phyloP scores from a whole-genome alignment of 2,888 invertebrate genomes.

The Hymenopus coronatus region DNA sequence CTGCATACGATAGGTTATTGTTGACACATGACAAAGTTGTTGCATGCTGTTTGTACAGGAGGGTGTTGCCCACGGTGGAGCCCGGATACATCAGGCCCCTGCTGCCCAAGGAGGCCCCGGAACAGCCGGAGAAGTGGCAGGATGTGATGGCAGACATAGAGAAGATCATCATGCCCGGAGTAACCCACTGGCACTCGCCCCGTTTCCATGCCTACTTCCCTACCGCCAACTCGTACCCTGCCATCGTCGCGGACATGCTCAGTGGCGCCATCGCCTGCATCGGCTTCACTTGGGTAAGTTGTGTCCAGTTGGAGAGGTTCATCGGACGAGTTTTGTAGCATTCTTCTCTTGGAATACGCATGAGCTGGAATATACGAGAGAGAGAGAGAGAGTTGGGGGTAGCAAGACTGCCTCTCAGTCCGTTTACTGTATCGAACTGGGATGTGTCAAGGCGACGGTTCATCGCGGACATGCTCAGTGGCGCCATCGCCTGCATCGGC shows the following conservation, averaged over 20 bases:
- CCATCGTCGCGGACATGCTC: conserved; percentile 92
- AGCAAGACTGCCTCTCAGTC: too few species aligned
- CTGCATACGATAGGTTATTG: too few species aligned
- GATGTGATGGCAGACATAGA: conserved; percentile 59
- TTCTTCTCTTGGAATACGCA: too few species aligned
- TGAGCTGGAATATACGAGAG: too few species aligned
- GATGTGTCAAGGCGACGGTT: too few species aligned
- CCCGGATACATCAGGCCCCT: conserved; percentile 59
- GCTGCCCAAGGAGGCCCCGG: conserved; percentile 56
- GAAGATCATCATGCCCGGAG: conserved; percentile 62
- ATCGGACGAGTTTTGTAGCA: too few species aligned
- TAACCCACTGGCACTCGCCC: conserved; percentile 96
- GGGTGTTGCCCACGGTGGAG: conserved; percentile 57
- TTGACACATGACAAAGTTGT: too few species aligned
- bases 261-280: conserved; percentile 94
- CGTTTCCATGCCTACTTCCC: conserved; percentile 95
- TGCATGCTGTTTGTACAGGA: conserved; percentile 38
- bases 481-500: conserved; percentile 93
- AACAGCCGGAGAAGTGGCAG: conserved; percentile 55
- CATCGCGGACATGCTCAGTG: conserved; percentile 92
- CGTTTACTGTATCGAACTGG: too few species aligned
- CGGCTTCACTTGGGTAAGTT: conserved; percentile 90
- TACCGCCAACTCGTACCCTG: conserved; percentile 89
- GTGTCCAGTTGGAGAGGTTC: too few species aligned
- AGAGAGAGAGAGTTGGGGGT: too few species aligned